Conservation (phyloP, 2,888 invertebrate genomes). For the Hemistola chrysoprasaria region DNA sequence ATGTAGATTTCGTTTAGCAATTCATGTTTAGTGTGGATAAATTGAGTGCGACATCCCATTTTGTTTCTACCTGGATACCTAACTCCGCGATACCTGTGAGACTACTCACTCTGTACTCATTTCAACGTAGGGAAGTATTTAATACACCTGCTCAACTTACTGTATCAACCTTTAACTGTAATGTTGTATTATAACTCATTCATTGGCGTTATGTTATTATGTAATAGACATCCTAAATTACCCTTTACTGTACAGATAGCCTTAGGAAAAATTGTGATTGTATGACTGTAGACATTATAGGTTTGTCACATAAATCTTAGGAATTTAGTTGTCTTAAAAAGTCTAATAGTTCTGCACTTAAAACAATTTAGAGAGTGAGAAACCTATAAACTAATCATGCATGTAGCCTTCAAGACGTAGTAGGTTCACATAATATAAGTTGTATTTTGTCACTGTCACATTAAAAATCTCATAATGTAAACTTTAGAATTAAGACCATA, state of each 20-base stretch:
- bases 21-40: constrained; percentile 54
- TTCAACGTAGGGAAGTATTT: constrained; percentile 64
- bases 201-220: constrained; percentile 66
- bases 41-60: constrained; percentile 56
- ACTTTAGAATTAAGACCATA: constrained; percentile 78
- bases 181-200: constrained; percentile 18
- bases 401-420: constrained; percentile 70
- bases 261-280: constrained; percentile 83
- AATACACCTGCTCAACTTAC: constrained; percentile 62
- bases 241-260: constrained; percentile 79
- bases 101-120: constrained; percentile 35
- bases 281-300: constrained; percentile 83
- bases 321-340: constrained; percentile 60
- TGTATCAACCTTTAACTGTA: constrained; percentile 13
- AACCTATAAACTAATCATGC: constrained; percentile 58
- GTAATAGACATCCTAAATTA: constrained; percentile 56
- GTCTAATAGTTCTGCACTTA: constrained; percentile 72
- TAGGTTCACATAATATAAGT: constrained; percentile 76
- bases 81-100: constrained; percentile 47
- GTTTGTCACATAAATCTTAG: constrained; percentile 78
- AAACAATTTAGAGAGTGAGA: constrained; percentile 68
- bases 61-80: constrained; percentile 38
- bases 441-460: constrained; percentile 79
- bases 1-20: constrained; percentile 65
- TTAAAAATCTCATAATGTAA: constrained; percentile 79